Evolutionary conservation across 2,888 invertebrate genomes (phyloP), one percentile per base, ranked within the genome.

Genomic region (Dynastes maya): DNA sequence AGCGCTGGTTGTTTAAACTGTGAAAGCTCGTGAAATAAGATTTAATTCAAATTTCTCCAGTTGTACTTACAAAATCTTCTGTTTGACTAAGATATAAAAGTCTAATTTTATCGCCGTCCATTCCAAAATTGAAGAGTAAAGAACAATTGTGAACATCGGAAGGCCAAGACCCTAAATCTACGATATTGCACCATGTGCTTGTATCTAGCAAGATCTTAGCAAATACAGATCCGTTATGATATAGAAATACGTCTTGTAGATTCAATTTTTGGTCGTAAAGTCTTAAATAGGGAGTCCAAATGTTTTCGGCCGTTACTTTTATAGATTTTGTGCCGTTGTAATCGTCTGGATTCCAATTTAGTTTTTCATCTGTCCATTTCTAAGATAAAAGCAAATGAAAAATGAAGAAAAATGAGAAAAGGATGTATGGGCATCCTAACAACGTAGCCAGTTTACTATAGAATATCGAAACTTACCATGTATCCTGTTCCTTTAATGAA

Each of bases 351-450:
- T 91, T 87, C 94, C 94, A 94, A 0, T 88, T 86, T 83, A 94
- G 86, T 79, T 91, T 92, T 13, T 90, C 88, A 82, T 94, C 94
- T 0, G 85, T 88, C 94, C 94, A 94, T 80, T 87, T 88, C 93
- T 93, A 85, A 53, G 89, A 88, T 80, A 79, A 76, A 40, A 68
- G 75, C 68, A 67, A 68, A 1, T 40, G 6, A 9, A 0, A 0
- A 40, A 5, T 9, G 0, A 9, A 6, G 1, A 40, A 40, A 40
- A 9, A 22, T 22, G 22, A 22, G 22, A 0, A 40, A 32, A 4
- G 32, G 0, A 32, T 32, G 4, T 4, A 32, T 32, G 32, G 4
- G 4, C 4, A 32, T 32, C 32, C 2, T 32, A 32, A 32, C 32
- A 32, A 32, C 4, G 32, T 32, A 3, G 32, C 32, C 32, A 32